A percentile compares a stretch with the other conserved stretches of the same genome.
Evolutionary conservation across 2,888 invertebrate genomes (phyloP).

Genomic region (Aleiodes testaceus): DNA sequence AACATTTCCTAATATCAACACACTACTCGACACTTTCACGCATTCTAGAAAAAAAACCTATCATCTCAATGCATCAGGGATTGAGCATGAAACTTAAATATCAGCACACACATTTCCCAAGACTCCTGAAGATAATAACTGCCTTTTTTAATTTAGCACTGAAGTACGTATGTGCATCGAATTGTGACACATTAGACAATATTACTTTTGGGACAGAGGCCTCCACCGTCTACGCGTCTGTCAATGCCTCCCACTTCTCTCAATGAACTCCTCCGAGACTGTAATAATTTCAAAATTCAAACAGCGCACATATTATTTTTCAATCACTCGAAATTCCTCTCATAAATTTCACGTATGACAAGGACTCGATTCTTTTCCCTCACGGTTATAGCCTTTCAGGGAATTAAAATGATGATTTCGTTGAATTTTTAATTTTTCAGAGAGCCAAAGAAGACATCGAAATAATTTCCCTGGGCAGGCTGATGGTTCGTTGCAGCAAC

Average conservation of each 20-base stretch:
- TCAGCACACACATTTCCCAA: conserved; percentile 49
- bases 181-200: conserved; percentile 60
- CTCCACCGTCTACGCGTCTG: conserved; percentile 37
- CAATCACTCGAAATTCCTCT: too few relatives aligned
- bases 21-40: background rate
- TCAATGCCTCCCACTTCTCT: conserved; percentile 38
- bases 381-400: background rate
- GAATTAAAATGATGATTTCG: conserved; percentile 1
- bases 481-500: conserved; percentile 40
- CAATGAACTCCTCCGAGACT: conserved; percentile 34
- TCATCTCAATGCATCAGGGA: conserved; percentile 19
- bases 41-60: too few relatives aligned
- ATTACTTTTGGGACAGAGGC: conserved; percentile 60
- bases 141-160: conserved; percentile 52
- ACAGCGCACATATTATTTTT: too few relatives aligned
- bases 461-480: conserved; percentile 57
- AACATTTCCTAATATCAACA: conserved; percentile 14
- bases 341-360: background rate
- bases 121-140: conserved; percentile 54
- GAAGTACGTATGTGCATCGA: conserved; percentile 26
- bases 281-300: background rate
- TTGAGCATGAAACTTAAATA: background rate
- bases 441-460: conserved; percentile 26
- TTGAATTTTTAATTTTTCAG: conserved; percentile 56
- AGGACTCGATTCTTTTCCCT: background rate